phyloP scores from a whole-genome alignment of 2,113 vertebrate species.

The Callionymus lyra region DNA sequence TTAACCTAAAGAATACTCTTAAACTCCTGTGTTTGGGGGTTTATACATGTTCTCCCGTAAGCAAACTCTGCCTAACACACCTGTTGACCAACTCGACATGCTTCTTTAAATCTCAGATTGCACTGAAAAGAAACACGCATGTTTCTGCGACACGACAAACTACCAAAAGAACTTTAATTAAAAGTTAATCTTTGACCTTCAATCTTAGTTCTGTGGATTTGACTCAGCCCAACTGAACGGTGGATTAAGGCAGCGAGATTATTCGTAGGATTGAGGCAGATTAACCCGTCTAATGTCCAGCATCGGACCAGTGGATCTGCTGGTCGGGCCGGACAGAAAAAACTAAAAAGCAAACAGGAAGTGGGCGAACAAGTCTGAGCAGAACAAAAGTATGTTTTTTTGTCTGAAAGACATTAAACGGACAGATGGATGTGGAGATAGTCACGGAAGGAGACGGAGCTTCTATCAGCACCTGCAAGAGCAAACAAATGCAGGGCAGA shows the following conservation, averaged over 20 bases:
- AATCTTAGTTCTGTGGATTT: too few relatives aligned
- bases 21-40: too few relatives aligned
- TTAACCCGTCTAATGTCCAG: conserved; percentile 31
- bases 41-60: too few relatives aligned
- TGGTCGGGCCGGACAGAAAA: conserved; percentile 18
- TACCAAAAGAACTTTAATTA: too few relatives aligned
- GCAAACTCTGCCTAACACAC: too few relatives aligned
- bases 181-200: too few relatives aligned
- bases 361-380: conserved; percentile 34
- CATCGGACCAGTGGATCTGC: conserved; percentile 8
- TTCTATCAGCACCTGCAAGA: conserved; percentile 34
- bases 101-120: too few relatives aligned
- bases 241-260: conserved; percentile 42
- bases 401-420: too few relatives aligned
- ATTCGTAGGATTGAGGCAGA: conserved; percentile 39
- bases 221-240: not conserved
- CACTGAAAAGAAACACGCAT: too few relatives aligned
- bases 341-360: conserved; percentile 15
- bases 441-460: conserved; percentile 16
- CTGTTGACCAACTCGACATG: too few relatives aligned
- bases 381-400: conserved; percentile 31
- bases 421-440: conserved; percentile 37
- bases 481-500: not conserved
- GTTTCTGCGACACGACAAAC: too few relatives aligned
- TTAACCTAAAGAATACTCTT: too few relatives aligned